Evolutionary conservation across 2,797 vertebrate genomes (phyloP), one percentile per base, ranked within the genome.

Genomic region (Gobionotothen gibberifrons): DNA sequence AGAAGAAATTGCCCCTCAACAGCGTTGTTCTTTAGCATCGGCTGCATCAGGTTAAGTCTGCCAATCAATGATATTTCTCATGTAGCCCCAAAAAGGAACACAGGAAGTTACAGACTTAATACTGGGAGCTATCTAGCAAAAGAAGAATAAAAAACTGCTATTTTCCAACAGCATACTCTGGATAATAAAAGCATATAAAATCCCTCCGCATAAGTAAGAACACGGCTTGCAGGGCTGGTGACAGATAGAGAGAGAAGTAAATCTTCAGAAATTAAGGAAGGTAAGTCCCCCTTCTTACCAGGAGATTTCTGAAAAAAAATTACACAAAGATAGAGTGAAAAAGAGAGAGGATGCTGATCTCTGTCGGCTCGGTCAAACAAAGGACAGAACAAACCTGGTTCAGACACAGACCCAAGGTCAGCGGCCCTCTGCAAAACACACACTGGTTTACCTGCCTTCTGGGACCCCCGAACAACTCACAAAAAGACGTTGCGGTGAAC

Each of bases 161-260:
- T 55, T 79, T 78, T 71, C 64, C 74, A 80, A 69, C 57, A 43
- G 58, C 55, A 51, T 21, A 49, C 12, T 78, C 56, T 59, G 70
- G 81, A 81, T 72, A 86, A 83, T 76, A 72, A 80, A 49, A 73
- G 67, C 32, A 65, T 56, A 72, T 73, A 49, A 74, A 87, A 76
- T 84, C 72, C 73, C 69, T 69, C 46, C 70, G 55, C 58, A 78
- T 61, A 29, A 57, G 67, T 40, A 74, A 67, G 9, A 76, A 63
- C 36, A 76, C 36, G 65, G 66, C 68, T 79, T 63, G 62, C 52
- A 84, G 71, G 71, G 66, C 54, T 77, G 54, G 56, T 77, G 76
- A 83, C 29, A 56, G 32, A 36, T 6, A 56, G 69, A 43, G 48
- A 80, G 52, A 19, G 79, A 80, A 58, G 68, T 42, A 73, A 73